Conservation (phyloP, 2,113 vertebrate species). For the Podarcis cretensis region DNA sequence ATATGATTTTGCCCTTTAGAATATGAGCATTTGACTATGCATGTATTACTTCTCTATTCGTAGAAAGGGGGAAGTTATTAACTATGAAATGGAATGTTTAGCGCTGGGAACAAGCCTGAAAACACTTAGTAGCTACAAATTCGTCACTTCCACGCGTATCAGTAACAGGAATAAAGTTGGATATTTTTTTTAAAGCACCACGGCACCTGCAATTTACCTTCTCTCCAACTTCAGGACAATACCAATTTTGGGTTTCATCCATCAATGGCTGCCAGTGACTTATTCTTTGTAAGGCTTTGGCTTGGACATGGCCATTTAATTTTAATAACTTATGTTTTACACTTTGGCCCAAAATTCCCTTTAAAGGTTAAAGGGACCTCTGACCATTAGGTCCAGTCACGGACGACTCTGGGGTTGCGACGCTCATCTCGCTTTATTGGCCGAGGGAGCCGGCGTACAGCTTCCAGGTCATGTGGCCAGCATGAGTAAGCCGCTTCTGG, state of each 20-base stretch:
- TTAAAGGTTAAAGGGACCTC: not conserved
- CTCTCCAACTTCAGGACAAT: conserved; percentile 25
- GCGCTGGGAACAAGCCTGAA: not conserved
- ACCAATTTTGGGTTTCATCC: not conserved
- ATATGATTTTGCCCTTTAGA: not conserved
- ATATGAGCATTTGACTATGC: not conserved
- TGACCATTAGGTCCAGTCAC: no score
- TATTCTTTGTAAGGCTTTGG: conserved; percentile 8
- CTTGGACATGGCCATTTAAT: conserved; percentile 23
- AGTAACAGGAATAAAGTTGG: conserved; percentile 28
- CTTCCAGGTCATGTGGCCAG: no score
- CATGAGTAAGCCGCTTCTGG: no score
- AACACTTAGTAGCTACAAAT: not conserved
- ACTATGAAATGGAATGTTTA: not conserved
- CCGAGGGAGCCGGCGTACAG: no score
- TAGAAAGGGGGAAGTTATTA: not conserved
- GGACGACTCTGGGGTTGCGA: no score
- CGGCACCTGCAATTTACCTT: conserved; percentile 12
- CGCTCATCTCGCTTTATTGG: no score
- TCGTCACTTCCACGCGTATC: conserved; percentile 50
- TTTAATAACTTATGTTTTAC: not conserved
- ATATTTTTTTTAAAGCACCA: conserved; percentile 8
- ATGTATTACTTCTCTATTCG: not conserved
- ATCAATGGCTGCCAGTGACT: not conserved
- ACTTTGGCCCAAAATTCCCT: not conserved